Evolutionary conservation across 2,113 vertebrate genomes (phyloP), one percentile per base, ranked within the genome.

Genomic region (Etheostoma cragini): DNA sequence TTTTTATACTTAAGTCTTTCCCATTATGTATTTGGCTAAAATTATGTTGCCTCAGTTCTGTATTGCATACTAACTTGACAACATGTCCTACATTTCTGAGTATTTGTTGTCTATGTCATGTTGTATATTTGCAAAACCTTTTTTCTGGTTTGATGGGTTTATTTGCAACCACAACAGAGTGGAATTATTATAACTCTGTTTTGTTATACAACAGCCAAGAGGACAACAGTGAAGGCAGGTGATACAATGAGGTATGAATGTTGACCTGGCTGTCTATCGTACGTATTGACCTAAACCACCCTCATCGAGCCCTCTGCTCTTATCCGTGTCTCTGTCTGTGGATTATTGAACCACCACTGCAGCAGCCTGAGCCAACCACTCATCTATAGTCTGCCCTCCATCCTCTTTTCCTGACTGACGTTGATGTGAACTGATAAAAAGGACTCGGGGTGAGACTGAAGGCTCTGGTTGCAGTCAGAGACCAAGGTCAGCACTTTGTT

Each of bases 401-500:
- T 89, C 83, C 81, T 80, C 76, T 56, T 30, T 50, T 80, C 47
- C 78, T 47, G 58, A 72, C 80, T 33, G 50, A 74, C 60, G 47
- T 79, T 85, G 86, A 74, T 84, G 76, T 60, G 85, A 87, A 86
- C 78, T 85, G 88, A 91, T 91, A 82, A 91, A 82, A 74, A 78
- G 83, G 77, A 81, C 67, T 81, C 17, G 3, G 77, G 86, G 58
- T 68, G 69, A 82, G 71, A 70, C 21, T 14, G 81, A 76, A 80
- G 87, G 84, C 92, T 94, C 89, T 81, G 85, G 88, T 95, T 94
- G 91, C 93, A 91, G 83, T 83, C 73, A 77, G 80, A 89, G 65
- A 76, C 90, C 91, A 89, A 92, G 85, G 91, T 94, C 91, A 95
- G 92, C 90, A 87, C 77, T 90, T 91, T 72, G 35, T 85, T 80